Conservation (phyloP, 2,113 vertebrate species). For the Stictonetta naevosa region DNA sequence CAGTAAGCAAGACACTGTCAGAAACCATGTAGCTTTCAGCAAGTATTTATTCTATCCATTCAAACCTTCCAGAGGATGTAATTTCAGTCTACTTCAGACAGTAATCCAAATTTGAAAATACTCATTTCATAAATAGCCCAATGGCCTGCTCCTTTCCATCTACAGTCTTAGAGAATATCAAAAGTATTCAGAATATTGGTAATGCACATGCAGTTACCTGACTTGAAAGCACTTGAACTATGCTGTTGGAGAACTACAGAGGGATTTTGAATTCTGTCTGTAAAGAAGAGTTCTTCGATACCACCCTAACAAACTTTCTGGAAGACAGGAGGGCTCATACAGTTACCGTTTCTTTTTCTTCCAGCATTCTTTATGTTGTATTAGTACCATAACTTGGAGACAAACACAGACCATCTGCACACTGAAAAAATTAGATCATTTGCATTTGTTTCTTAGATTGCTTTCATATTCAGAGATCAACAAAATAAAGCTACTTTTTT, state of each 20-base stretch:
- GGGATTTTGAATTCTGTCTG: background rate
- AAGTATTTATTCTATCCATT: background rate
- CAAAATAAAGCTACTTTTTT: background rate
- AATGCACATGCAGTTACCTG: background rate
- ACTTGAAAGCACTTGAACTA: background rate
- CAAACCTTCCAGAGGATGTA: background rate
- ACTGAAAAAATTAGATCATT: background rate
- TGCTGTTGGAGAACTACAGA: background rate
- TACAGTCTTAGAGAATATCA: background rate
- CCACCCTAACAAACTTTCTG: background rate
- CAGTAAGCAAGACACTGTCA: background rate
- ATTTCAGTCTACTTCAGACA: background rate
- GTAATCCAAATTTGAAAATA: background rate
- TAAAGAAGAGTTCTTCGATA: background rate
- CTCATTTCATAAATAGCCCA: background rate
- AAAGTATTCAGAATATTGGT: background rate
- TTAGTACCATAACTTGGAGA: background rate
- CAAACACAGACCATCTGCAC: accelerated
- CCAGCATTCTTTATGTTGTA: background rate
- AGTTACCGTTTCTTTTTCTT: background rate
- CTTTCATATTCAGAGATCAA: background rate
- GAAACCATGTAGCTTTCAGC: background rate
- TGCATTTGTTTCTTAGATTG: background rate
- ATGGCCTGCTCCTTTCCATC: background rate
- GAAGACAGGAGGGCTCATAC: background rate